Evolutionary conservation across 1,140 invertebrate species (phyloP).

Genomic region (Drosophila micromelanica): DNA sequence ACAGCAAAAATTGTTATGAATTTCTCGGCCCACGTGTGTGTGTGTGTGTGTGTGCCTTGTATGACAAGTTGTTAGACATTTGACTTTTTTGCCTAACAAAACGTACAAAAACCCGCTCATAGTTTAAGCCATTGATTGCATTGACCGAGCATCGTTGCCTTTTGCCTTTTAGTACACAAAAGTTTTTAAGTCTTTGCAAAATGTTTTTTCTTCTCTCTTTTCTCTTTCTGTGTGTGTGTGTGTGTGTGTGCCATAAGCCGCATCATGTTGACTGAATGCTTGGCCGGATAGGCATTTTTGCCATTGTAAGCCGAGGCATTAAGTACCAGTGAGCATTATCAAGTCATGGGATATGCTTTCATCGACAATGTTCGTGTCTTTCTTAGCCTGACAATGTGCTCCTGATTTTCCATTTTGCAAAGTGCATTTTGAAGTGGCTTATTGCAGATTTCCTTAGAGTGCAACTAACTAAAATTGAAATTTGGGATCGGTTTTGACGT

Average conservation of each 20-base stretch:
- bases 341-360: conserved; percentile 28
- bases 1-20: conserved; percentile 71
- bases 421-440: conserved; percentile 29
- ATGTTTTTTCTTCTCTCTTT: conserved; percentile 46
- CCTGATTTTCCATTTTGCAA: conserved; percentile 16
- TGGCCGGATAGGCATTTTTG: conserved; percentile 58
- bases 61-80: conserved; percentile 76
- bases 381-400: conserved; percentile 16
- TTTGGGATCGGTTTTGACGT: conserved; percentile 12
- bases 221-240: conserved; percentile 17
- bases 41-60: conserved; percentile 39
- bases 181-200: conserved; percentile 70
- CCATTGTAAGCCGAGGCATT: conserved; percentile 46
- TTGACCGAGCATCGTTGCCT: conserved; percentile 57
- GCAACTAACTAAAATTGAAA: conserved; percentile 10
- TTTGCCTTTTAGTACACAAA: conserved; percentile 52
- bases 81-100: conserved; percentile 49
- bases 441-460: conserved; percentile 15
- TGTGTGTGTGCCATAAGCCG: conserved; percentile 45
- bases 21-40: conserved; percentile 40
- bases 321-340: conserved; percentile 48
- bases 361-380: conserved; percentile 13
- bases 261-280: conserved; percentile 62
- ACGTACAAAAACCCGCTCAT: conserved; percentile 21
- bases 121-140: conserved; percentile 78